Evolutionary conservation across 1,140 invertebrate genomes (phyloP).

Genomic region (Drosophila watanabei): DNA sequence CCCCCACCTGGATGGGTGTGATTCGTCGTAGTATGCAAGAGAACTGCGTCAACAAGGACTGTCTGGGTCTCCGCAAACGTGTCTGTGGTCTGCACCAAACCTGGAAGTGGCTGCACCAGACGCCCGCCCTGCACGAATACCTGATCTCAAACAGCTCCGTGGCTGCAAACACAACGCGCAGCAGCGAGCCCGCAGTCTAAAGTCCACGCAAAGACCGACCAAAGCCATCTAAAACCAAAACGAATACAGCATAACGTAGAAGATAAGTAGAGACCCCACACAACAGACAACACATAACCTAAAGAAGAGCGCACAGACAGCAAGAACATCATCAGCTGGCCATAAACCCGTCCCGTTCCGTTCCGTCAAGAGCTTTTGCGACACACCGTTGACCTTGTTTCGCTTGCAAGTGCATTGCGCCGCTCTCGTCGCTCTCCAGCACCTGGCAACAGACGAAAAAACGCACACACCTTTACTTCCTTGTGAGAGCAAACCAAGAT

Average conservation of each 20-base stretch:
- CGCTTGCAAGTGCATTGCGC: conserved; percentile 68
- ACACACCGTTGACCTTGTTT: conserved; percentile 70
- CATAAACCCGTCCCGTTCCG: conserved; percentile 38
- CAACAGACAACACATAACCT: conserved; percentile 18
- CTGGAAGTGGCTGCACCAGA: conserved; percentile 97
- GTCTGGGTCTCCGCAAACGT: conserved; percentile 93
- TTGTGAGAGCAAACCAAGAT: conserved; percentile 44
- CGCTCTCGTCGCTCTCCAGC: conserved; percentile 18
- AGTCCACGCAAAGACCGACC: conserved; percentile 62
- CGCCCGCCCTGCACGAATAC: conserved; percentile 93
- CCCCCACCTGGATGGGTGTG: conserved; percentile 75
- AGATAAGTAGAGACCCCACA: conserved; percentile 48
- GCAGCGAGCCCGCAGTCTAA: conserved; percentile 82
- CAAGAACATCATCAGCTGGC: conserved; percentile 37
- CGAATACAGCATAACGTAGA: conserved; percentile 56
- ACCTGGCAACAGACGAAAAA: conserved; percentile 19
- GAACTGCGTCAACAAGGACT: conserved; percentile 88
- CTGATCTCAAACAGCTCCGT: conserved; percentile 92
- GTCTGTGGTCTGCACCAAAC: conserved; percentile 94
- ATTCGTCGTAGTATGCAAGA: conserved; percentile 85
- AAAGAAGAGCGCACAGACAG: conserved; percentile 14
- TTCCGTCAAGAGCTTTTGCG: conserved; percentile 45
- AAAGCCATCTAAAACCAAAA: conserved; percentile 69
- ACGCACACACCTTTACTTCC: conserved; percentile 46
- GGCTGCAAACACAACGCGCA: conserved; percentile 87